Evolutionary conservation across 2,797 vertebrate species (phyloP), one percentile per base, ranked within the genome.

Genomic region (Argya squamiceps): DNA sequence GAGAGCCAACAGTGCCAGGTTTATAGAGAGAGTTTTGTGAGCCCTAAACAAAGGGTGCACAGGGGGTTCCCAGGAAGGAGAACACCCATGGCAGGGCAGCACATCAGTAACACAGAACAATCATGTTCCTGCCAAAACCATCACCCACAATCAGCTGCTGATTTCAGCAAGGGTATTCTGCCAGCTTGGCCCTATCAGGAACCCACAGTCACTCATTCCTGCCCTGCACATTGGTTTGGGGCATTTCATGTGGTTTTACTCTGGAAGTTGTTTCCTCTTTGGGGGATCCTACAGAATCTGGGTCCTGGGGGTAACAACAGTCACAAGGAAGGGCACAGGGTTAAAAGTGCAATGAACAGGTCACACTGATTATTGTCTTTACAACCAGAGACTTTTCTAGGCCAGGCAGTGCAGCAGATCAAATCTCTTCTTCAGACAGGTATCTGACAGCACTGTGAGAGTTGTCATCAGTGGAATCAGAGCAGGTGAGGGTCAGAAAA

Each of bases 401-500:
- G 58, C 37, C 77, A 56, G n/a, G 67, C 3, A 8, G 26, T 14
- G 18, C 32, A 84, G 55, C 24, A 49, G 79, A 68, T 55, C 37
- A 62, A 53, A 64, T 32, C 29, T 67, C 39, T 75, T 47, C 34
- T 56, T 81, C 65, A 49, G n/a, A 26, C 13, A 26, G 4, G 1
- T 58, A 27, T 62, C 43, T 80, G 83, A 50, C 71, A 85, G 69
- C 4, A 8, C n/a, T 29, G 10, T 8, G 17, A 0, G 15, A 85
- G 39, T 43, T 0, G 0, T 7, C 29, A 53, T 19, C 30, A 21
- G 49, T 20, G 77, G 69, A 75, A 64, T 16, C 10, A 1, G 36
- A 87, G 62, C 60, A 70, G 27, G 47, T 20, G 32, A 78, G 67
- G 62, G 41, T 52, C 18, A 68, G 55, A 8, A 9, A 56, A 52